Conservation (phyloP, 2,797 vertebrate genomes). For the Pangasius sanitwongsei region DNA sequence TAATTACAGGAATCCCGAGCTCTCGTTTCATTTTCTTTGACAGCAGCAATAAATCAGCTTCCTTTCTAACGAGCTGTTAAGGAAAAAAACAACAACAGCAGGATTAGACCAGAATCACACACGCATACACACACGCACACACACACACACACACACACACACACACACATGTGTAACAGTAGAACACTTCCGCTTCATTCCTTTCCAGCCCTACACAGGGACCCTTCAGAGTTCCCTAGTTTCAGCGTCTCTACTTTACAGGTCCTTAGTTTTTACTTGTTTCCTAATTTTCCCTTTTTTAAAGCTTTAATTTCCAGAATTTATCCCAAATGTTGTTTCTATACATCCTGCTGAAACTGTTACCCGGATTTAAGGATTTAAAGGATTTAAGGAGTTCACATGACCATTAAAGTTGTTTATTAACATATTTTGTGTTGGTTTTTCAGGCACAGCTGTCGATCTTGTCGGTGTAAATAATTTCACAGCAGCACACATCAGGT, state of each 20-base stretch:
- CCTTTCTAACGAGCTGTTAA: conserved; percentile 19
- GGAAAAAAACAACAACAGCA: conserved; percentile 10
- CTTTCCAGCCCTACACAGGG: background rate
- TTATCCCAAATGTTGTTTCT: background rate
- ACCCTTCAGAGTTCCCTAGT: background rate
- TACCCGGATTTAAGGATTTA: background rate
- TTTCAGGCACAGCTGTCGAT: background rate
- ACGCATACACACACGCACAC: background rate
- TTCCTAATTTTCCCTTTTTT: background rate
- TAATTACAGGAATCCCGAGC: conserved; percentile 36
- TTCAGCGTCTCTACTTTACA: background rate
- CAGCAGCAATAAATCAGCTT: conserved; percentile 34
- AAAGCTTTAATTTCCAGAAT: background rate
- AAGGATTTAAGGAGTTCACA: background rate
- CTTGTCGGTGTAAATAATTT: background rate
- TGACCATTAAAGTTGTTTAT: no score
- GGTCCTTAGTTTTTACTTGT: background rate
- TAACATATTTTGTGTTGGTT: background rate
- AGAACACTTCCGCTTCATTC: background rate
- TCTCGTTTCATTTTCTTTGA: conserved; percentile 29
- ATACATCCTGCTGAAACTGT: background rate
- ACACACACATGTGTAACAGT: background rate
- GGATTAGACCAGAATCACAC: background rate
- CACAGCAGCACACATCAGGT: background rate
- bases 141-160: conserved; percentile 6